These are phyloP conservation scores for Andricus quercusramuli DNA, from an alignment of 2,888 invertebrate genomes.

Conservation along the genomic window DNA sequence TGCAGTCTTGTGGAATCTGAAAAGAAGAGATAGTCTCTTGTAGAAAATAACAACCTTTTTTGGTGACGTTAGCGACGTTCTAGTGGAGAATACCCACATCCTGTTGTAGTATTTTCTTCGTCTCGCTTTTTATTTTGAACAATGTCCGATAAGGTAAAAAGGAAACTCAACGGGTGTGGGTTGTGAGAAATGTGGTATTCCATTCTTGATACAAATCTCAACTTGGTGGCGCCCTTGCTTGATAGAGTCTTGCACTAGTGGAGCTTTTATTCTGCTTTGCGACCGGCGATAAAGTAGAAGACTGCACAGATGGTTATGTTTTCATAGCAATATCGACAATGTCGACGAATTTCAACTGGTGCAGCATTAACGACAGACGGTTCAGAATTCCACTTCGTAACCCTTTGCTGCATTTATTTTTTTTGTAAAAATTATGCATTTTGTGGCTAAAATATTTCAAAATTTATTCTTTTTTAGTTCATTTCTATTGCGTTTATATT, in stretches of 20 bases:
- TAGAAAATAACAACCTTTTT: conserved; percentile 20
- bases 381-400: not conserved
- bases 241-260: conserved; percentile 10
- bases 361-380: conserved; percentile 1
- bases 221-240: conserved; percentile 22
- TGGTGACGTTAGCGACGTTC: not conserved
- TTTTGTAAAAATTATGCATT: not conserved
- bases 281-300: conserved; percentile 13
- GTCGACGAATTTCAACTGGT: conserved; percentile 7
- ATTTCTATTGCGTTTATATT: not conserved
- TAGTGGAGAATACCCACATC: not conserved
- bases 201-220: not conserved
- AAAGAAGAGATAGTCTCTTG: not conserved
- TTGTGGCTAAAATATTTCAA: not conserved
- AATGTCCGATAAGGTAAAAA: conserved; percentile 15
- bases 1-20: not conserved
- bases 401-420: not conserved
- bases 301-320: not conserved
- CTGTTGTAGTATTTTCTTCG: not conserved
- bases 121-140: conserved; percentile 7
- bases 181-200: not conserved
- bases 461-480: not conserved
- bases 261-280: conserved; percentile 6
- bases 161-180: not conserved
- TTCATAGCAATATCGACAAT: not conserved